Conservation (phyloP, 2,888 invertebrate species). For the Lepidocyrtinus sp. region DNA sequence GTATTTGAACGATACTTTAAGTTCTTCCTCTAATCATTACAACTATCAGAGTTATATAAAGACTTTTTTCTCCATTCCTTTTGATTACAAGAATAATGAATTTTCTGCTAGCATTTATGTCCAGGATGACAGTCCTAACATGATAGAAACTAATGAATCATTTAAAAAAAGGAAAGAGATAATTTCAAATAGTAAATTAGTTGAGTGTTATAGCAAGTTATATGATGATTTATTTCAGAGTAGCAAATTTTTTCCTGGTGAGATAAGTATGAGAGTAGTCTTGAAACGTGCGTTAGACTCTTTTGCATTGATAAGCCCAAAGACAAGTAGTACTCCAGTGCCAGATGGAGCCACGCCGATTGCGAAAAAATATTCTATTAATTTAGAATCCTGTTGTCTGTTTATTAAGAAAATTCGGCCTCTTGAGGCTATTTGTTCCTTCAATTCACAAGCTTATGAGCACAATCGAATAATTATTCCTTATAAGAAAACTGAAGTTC, state of each 20-base stretch:
- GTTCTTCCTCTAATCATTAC: neutral
- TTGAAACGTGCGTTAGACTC: neutral
- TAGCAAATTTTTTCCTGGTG: neutral
- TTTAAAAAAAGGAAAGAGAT: neutral
- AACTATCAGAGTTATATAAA: neutral
- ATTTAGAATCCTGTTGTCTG: neutral
- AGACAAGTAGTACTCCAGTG: neutral
- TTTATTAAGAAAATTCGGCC: neutral
- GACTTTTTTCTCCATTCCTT: neutral
- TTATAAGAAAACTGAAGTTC: neutral
- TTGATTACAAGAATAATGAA: conserved; percentile 3
- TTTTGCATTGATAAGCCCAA: neutral
- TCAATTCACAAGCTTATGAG: neutral
- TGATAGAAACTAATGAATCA: neutral
- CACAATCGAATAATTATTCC: neutral
- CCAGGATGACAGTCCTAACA: neutral
- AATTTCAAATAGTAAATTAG: neutral
- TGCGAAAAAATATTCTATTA: neutral
- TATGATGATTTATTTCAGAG: neutral
- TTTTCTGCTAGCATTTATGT: neutral
- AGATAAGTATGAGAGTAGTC: neutral
- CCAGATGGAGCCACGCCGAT: neutral
- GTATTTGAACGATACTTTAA: neutral
- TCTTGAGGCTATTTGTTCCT: neutral
- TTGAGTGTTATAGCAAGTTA: neutral